Conservation (phyloP, 2,888 invertebrate genomes). For the Sarcophaga caerulescens region DNA sequence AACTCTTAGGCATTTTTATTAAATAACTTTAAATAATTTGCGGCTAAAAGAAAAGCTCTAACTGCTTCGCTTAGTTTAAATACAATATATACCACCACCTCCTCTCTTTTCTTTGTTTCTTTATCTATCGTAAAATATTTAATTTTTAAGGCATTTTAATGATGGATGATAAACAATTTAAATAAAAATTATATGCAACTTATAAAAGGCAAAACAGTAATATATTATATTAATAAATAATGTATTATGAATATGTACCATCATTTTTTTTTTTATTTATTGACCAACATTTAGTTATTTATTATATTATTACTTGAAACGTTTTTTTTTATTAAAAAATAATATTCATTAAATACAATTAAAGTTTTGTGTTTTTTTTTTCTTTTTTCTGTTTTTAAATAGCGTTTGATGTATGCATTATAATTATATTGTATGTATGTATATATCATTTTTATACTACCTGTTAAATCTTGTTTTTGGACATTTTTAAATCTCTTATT, state of each 20-base stretch:
- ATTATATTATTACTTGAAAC: conserved; percentile 34
- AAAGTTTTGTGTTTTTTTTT: conserved; percentile 1
- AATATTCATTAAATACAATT: conserved; percentile 46
- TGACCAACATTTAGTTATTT: conserved; percentile 54
- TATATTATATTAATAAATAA: conserved; percentile 16
- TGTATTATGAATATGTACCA: conserved; percentile 29
- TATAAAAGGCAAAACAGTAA: conserved; percentile 55
- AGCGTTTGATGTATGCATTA: conserved; percentile 33
- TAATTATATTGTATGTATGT: neutral
- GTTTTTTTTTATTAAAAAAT: conserved; percentile 44
- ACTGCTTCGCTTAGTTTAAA: conserved; percentile 21
- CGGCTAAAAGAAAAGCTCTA: conserved; percentile 46
- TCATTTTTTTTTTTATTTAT: conserved; percentile 9
- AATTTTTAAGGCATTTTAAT: conserved; percentile 62
- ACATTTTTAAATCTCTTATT: conserved; percentile 53
- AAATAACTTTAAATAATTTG: conserved; percentile 50
- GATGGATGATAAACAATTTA: conserved; percentile 59
- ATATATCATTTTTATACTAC: conserved; percentile 56
- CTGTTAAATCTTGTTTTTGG: conserved; percentile 59
- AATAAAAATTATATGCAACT: conserved; percentile 62
- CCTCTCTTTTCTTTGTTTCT: neutral
- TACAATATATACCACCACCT: conserved; percentile 12
- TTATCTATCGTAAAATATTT: conserved; percentile 2
- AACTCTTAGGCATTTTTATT: conserved; percentile 43
- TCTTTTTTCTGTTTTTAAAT: conserved; percentile 14